Evolutionary conservation across 2,888 invertebrate genomes (phyloP).

Genomic region (Chalcis sispes): DNA sequence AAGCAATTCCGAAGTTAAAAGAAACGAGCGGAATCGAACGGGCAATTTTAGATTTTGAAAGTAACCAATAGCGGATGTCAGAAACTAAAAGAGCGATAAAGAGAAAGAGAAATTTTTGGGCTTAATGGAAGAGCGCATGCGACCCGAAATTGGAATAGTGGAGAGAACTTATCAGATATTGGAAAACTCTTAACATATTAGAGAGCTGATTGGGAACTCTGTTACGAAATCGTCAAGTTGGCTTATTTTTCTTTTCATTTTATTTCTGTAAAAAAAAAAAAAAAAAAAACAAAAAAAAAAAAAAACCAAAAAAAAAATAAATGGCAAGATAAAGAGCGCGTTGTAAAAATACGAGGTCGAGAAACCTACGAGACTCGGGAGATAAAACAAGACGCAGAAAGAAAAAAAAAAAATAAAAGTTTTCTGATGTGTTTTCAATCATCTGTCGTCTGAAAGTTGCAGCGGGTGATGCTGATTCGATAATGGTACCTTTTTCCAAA

Average conservation of each 20-base stretch:
- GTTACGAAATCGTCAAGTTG: constrained; percentile 65
- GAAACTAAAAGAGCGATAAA: constrained; percentile 25
- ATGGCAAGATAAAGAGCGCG: neutral
- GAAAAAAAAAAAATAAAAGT: constrained; percentile 55
- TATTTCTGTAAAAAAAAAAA: too few species aligned
- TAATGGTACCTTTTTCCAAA: constrained; percentile 54
- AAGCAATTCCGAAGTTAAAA: too few species aligned
- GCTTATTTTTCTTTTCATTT: constrained; percentile 49
- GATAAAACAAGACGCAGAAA: neutral
- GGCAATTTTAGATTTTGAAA: too few species aligned
- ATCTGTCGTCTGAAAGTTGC: constrained; percentile 57
- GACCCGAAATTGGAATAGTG: constrained; percentile 53
- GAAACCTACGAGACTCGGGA: too few species aligned
- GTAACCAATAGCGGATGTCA: neutral
- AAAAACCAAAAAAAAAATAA: constrained; percentile 37
- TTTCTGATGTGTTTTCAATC: constrained; percentile 68
- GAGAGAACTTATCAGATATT: constrained; percentile 65
- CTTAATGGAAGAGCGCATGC: constrained; percentile 49
- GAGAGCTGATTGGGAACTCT: constrained; percentile 62
- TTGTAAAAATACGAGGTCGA: neutral
- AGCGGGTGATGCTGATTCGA: constrained; percentile 64
- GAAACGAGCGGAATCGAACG: too few species aligned
- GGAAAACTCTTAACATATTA: constrained; percentile 69
- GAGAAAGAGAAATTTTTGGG: constrained; percentile 22
- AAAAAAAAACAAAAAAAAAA: constrained; percentile 47